A percentile compares a stretch with the other conserved stretches of the same genome.
Evolutionary conservation across 2,113 vertebrate genomes (phyloP).

Genomic region (Aphyosemion australe): DNA sequence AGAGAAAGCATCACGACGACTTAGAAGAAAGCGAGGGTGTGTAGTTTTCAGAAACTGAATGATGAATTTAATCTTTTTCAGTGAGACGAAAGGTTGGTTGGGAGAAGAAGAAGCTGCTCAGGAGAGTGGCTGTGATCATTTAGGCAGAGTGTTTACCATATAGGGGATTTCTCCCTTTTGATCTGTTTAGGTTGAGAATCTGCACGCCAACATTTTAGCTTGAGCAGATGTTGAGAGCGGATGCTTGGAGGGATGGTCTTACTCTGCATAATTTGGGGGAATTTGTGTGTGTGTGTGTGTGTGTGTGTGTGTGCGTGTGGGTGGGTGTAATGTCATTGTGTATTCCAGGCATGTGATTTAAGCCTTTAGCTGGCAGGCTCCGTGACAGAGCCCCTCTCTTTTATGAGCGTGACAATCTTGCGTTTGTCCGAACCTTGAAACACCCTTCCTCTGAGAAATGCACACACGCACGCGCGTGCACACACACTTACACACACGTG

Average conservation of each 20-base stretch:
- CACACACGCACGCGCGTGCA: conserved; percentile 43
- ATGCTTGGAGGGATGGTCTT: conserved; percentile 67
- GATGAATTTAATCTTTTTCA: conserved; percentile 19
- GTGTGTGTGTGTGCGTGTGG: conserved; percentile 31
- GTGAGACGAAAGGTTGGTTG: conserved; percentile 6
- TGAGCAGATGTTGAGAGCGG: conserved; percentile 63
- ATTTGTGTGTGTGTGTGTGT: conserved; percentile 34
- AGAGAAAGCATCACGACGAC: background rate
- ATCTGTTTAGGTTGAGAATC: conserved; percentile 50
- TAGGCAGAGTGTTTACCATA: conserved; percentile 8
- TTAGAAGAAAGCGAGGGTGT: conserved; percentile 3
- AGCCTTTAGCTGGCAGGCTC: conserved; percentile 66
- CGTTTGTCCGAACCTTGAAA: conserved; percentile 74
- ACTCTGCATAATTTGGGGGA: conserved; percentile 68
- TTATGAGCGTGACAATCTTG: conserved; percentile 72
- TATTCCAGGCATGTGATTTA: conserved; percentile 76
- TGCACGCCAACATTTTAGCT: conserved; percentile 57
- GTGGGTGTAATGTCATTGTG: conserved; percentile 66
- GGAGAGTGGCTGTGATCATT: conserved; percentile 37
- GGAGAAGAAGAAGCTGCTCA: background rate
- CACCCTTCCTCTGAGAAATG: conserved; percentile 57
- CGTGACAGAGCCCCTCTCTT: conserved; percentile 76
- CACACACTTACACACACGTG: conserved; percentile 27
- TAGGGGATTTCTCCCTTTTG: conserved; percentile 30
- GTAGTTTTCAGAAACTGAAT: conserved; percentile 18